Evolutionary conservation across 64 coral and sea anemone species (phyloP), one percentile per base, ranked within the genome.

Genomic region (Astreopora myriophthalma): DNA sequence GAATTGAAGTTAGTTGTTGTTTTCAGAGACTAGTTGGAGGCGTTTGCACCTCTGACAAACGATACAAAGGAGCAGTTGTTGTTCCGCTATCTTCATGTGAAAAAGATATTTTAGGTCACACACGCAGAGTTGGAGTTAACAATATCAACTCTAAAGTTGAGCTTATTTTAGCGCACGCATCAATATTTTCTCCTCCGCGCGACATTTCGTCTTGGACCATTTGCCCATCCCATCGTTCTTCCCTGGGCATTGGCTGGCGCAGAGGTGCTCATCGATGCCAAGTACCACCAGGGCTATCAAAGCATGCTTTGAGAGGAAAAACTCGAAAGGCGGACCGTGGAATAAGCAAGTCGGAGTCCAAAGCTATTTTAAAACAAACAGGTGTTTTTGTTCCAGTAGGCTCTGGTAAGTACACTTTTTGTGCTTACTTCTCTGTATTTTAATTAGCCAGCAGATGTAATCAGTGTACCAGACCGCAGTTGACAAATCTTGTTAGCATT

Each of bases 211-310:
- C 65, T 29, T 84, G 89, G 75, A 91, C 76, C 26, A 82, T 91
- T 49, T 86, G 90, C 46, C 90, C 80, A 16, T 42, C 79, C 16
- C 90, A 92, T 76, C 90, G 90, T 31, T 92, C 68, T 64, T 85
- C 48, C 23, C 65, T 85, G 34, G 80, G 90, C 8, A 64, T 76
- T 30, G 90, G 80, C 51, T 92, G 90, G 69, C 80, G 90, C 46
- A 85, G 80, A 85, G 90, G 90, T 29, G 67, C 80, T n/a, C 60
- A 86, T 66, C 48, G 90, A 92, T 85, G 80, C 57, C 69, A 49
- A 25, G 90, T 86, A 16, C 90, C 69, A 23, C 36, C 62, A 36
- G 79, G 79, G 31, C 55, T 92, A 24, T 48, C 90, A 13, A 78
- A 69, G 78, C 90, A 92, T 38, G 80, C 66, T 32, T 61, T 51